Evolutionary conservation across 2,797 vertebrate species (phyloP), one percentile per base, ranked within the genome.

Genomic region (Buphagus erythrorhynchus): DNA sequence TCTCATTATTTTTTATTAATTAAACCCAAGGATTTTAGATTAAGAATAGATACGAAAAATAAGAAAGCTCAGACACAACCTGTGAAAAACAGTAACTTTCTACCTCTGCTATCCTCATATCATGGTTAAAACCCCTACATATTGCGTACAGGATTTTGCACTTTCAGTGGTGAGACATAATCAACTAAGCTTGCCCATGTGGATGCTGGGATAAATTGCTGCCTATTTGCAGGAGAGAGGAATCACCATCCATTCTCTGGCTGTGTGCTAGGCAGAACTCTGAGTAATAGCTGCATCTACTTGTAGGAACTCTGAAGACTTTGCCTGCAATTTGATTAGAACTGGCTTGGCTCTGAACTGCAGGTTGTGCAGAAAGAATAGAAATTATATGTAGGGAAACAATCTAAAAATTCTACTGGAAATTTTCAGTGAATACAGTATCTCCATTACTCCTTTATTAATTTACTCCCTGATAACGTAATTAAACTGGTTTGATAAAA

Each of bases 1-100:
- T 89, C 48, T 82, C 59, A 55, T 67, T 46, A 79, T 46, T 38
- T 77, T 85, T 83, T 81, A 90, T 68, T 86, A 94, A 89, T 91
- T 91, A 88, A 86, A 73, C 36, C 33, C 38, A 48, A 36, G 2
- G 12, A 79, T 63, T 92, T 93, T 79, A 85, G 55, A 71, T 63
- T 51, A 79, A 88, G 40, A 65, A 59, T 13, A 76, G 43, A 62
- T 49, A 45, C 28, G 6, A 69, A 75, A 93, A 84, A 74, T 68
- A 28, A 89, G 61, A 74, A 94, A 77, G 75, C n/a, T 72, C 11
- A 75, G 68, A 31, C 7, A 67, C 16, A 68, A 25, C 4, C 48
- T 31, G 5, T 51, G 48, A 73, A 92, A 79, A 10, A 26, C 16
- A 74, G 22, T 55, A 68, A 45, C 28, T 51, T 88, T 43, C 33